These are phyloP conservation scores for Venustoraphidia nigricollis DNA, from an alignment of 2,888 invertebrate genomes.

Conservation along the genomic window DNA sequence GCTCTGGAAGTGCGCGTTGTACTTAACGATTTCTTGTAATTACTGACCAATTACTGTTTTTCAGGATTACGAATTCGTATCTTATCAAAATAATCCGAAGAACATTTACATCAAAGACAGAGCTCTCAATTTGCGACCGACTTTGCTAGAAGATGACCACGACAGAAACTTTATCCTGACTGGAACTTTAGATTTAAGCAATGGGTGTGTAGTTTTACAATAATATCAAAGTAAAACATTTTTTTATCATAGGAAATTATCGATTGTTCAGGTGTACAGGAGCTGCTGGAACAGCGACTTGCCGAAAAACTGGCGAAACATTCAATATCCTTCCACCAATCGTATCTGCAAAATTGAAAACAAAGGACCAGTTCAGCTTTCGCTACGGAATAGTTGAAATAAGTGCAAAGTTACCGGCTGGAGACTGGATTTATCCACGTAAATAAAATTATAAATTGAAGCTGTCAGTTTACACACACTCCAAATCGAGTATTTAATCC, in stretches of 20 bases:
- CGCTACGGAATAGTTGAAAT: constrained; percentile 53
- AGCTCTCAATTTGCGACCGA: constrained; percentile 42
- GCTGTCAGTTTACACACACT: background rate
- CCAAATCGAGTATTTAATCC: background rate
- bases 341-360: constrained; percentile 43
- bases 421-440: constrained; percentile 70
- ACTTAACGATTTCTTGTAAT: no score
- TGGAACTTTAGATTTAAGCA: constrained; percentile 20
- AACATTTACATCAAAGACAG: constrained; percentile 37
- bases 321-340: constrained; percentile 52
- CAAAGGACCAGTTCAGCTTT: constrained; percentile 46
- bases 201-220: constrained; percentile 3
- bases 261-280: constrained; percentile 27
- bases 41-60: constrained; percentile 1
- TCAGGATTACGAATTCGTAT: constrained; percentile 55
- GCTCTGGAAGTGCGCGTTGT: no score
- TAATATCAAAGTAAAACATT: background rate
- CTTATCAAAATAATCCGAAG: constrained; percentile 40
- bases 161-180: constrained; percentile 33
- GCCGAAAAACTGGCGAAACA: constrained; percentile 30
- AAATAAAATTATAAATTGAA: constrained; percentile 14
- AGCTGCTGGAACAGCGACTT: constrained; percentile 20
- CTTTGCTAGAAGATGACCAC: constrained; percentile 34
- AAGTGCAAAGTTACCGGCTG: constrained; percentile 54
- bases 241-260: background rate